Evolutionary conservation across 35 echinoderm and acorn worm species (phyloP), one percentile per base, ranked within the genome.

Genomic region (Ptychodera flava): DNA sequence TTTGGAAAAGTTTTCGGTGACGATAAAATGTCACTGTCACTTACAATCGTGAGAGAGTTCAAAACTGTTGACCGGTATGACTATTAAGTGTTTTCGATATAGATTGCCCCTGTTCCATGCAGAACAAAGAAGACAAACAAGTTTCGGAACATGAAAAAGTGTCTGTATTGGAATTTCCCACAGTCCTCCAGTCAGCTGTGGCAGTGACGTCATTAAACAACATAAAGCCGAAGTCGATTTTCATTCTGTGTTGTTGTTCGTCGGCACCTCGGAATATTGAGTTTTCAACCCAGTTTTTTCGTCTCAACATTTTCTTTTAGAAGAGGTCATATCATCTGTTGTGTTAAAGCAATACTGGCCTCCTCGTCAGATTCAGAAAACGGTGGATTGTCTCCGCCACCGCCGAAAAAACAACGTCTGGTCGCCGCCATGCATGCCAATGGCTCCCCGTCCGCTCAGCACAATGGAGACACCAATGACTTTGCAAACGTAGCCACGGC

Each of bases 381-480:
- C 95, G 95, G 95, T 97, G 95, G 95, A 85, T 92, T 97, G 95
- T 97, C 95, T 97, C 95, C 95, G 92, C 95, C 95, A 97, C 95
- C 95, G 95, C 92, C 91, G 88, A 97, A 97, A 91, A 97, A 97
- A 90, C 95, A 97, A 93, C 95, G 95, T 87, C 86, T 97, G 90
- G 90, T 92, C 85, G 89, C 88, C 83, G 89, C 95, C 82, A 92
- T 92, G 91, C 91, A 93, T 81, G 78, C 91, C 91, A 92, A 92
- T 80, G 86, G 82, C 78, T 83, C 90, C 14, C 84, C 34, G 28
- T 84, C 83, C 76, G 82, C 53, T 80, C 87, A 89, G 35, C 92
- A 97, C 88, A 97, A 97, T 92, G 95, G 95, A 87, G 95, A 97
- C 93, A 86, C 88, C 82, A 37, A 53, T 83, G 35, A 34, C 37